Base-by-base conservation (phyloP, 1,140 invertebrate genomes). In the Onthophagus taurus region DNA sequence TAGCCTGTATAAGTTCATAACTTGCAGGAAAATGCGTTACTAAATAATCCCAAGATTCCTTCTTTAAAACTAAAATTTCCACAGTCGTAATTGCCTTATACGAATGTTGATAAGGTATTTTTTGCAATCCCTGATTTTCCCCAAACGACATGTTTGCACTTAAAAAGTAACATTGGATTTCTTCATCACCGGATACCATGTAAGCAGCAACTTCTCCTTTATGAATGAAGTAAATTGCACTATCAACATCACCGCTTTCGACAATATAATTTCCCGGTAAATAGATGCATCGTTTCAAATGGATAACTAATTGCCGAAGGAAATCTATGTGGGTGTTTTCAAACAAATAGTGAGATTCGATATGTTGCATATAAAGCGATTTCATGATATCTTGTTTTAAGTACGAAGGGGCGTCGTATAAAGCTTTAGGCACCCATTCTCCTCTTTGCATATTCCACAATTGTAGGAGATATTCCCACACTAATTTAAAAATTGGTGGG, bases 211-310 rank as follows among this genome's bases (percentile, higher is more conserved):
- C 68, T 55, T 67, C 61, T 42, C 67, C 68, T 51, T 64, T 55
- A 48, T 70, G 66, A 53, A 70, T 68, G 42, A 70, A 69, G 34
- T 66, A 69, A 38, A 70, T 69, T 31, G 64, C 63, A 37, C 63
- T 62, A 35, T 69, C 64, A 1, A 62, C 59, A 44, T 67, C 65
- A 0, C 67, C 67, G 13, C 61, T 52, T 20, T 69, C 64, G 4
- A 67, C 66, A 6, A 70, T 66, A 24, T 67, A 68, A 42, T 67
- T 67, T 2, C 65, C 66, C 11, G 66, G 65, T 24, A 67, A 67
- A 49, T 66, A 69, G 2, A 69, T 61, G 18, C 65, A 67, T 34
- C 66, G 61, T 14, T 59, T 61, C 51, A 69, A 49, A 66, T 66
- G 66, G 59, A 64, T 62, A 3, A 53, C 53, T 3, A 70, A 33